Conservation (phyloP, 2,113 vertebrate species). For the Bambusicola thoracicus region DNA sequence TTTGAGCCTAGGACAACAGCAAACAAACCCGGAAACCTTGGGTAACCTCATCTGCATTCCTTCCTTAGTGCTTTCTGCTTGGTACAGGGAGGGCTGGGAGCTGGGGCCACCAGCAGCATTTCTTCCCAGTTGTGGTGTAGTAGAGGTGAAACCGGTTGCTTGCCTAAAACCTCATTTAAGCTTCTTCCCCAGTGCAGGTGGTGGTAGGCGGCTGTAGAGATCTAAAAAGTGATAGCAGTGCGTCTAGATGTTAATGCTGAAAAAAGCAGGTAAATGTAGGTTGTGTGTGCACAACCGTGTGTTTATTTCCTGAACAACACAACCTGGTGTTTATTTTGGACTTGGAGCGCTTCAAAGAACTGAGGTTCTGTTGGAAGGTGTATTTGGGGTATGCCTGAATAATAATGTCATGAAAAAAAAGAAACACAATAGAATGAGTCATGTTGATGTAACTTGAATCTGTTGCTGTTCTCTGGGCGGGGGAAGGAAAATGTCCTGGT, state of each 20-base stretch:
- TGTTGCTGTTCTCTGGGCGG: background rate
- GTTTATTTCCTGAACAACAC: no score
- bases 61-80: background rate
- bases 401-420: background rate
- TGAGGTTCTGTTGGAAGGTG: background rate
- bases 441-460: background rate
- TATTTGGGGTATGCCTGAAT: background rate
- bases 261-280: background rate
- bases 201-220: background rate
- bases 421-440: background rate
- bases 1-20: background rate
- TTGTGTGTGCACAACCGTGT: background rate
- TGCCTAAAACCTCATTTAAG: background rate
- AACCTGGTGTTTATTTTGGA: background rate
- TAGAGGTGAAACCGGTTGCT: background rate
- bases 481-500: background rate
- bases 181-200: background rate
- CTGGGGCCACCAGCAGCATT: background rate
- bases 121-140: background rate
- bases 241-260: background rate
- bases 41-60: background rate
- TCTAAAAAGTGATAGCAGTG: background rate
- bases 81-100: background rate
- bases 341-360: background rate
- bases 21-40: background rate